These are phyloP conservation scores for Autographa gamma DNA, from an alignment of 2,888 invertebrate genomes.

Conservation along the genomic window DNA sequence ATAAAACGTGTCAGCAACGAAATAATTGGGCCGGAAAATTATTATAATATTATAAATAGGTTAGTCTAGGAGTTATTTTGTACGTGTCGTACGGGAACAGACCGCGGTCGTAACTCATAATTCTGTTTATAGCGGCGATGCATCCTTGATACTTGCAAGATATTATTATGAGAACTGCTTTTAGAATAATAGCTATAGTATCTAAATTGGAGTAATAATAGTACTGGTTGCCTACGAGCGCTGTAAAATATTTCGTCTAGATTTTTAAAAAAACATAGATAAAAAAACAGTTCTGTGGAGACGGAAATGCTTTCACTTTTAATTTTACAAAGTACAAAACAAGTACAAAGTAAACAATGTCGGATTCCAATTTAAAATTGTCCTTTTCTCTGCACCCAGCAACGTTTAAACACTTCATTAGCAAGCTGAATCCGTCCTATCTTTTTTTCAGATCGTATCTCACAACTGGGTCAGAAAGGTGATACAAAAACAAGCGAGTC, in stretches of 20 bases:
- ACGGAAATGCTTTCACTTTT: too few relatives aligned
- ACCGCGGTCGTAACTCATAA: conserved; percentile 84
- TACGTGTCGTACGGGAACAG: conserved; percentile 80
- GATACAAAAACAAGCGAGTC: conserved; percentile 21
- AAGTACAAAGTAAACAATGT: not conserved
- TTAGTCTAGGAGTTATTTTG: conserved; percentile 85
- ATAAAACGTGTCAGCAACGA: conserved; percentile 85
- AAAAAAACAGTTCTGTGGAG: too few relatives aligned
- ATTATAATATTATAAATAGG: conserved; percentile 88
- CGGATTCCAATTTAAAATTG: not conserved
- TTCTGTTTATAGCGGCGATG: conserved; percentile 64
- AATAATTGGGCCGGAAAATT: conserved; percentile 87
- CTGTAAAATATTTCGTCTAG: too few relatives aligned
- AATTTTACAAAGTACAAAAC: too few relatives aligned
- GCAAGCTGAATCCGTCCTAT: not conserved
- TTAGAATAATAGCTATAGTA: too few relatives aligned
- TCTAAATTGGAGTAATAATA: too few relatives aligned
- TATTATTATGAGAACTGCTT: not conserved
- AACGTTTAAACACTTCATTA: not conserved
- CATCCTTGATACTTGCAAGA: conserved; percentile 74
- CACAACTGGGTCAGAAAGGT: not conserved
- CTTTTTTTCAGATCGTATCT: conserved; percentile 15
- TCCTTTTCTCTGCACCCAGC: not conserved
- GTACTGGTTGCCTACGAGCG: too few relatives aligned
- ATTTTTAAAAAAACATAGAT: too few relatives aligned